Evolutionary conservation across 2,888 invertebrate genomes (phyloP).

Genomic region (Drymonia ruficornis): DNA sequence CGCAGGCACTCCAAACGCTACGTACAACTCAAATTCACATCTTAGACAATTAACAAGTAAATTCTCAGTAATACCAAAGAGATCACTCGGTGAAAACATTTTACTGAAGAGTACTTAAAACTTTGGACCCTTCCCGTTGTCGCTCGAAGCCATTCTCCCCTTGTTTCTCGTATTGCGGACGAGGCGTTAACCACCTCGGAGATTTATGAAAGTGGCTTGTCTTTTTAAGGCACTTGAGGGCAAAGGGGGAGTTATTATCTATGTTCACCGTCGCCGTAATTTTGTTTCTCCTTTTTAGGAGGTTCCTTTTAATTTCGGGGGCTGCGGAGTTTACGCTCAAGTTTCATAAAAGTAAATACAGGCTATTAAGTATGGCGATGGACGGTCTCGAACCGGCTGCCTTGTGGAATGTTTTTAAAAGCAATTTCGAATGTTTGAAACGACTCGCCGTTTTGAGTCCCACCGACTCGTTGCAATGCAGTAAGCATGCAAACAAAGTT

Average conservation of each 20-base stretch:
- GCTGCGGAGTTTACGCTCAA: constrained; percentile 47
- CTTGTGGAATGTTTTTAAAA: constrained; percentile 41
- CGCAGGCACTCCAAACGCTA: constrained; percentile 33
- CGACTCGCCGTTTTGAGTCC: neutral
- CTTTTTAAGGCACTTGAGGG: constrained; percentile 64
- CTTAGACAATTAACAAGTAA: constrained; percentile 61
- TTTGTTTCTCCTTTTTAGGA: constrained; percentile 58
- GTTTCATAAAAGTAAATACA: constrained; percentile 51
- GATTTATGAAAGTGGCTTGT: constrained; percentile 75
- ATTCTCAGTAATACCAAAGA: constrained; percentile 60
- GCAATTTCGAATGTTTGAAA: constrained; percentile 44
- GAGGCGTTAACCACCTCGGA: constrained; percentile 71
- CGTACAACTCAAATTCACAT: constrained; percentile 37
- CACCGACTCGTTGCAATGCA: too few species aligned
- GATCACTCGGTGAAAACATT: constrained; percentile 68
- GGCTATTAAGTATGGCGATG: constrained; percentile 42
- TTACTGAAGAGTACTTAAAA: constrained; percentile 72
- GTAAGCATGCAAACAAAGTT: too few species aligned
- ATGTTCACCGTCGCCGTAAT: constrained; percentile 60
- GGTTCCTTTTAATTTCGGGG: constrained; percentile 55
- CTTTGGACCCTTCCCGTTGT: constrained; percentile 62
- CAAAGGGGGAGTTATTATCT: constrained; percentile 66
- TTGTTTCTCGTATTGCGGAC: constrained; percentile 69
- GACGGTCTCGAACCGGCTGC: constrained; percentile 33
- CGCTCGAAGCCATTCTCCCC: constrained; percentile 59